Evolutionary conservation across 1,140 invertebrate genomes (phyloP), one percentile per base, ranked within the genome.

Genomic region (Pemphigus obesinymphae): DNA sequence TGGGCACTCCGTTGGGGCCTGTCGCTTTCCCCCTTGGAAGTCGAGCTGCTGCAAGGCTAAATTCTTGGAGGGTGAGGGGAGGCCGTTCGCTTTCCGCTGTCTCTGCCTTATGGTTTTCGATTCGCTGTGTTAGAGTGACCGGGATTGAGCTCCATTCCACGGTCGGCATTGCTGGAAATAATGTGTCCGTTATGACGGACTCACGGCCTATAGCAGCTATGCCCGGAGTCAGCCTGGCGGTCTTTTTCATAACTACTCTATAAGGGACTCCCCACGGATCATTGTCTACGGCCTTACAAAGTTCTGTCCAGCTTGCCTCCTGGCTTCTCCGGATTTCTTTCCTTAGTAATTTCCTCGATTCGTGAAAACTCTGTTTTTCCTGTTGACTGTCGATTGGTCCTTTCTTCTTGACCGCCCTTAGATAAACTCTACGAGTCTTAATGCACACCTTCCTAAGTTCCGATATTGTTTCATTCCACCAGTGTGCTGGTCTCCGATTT

Each of bases 191-290:
- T 6, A 66, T 37, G 0, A 8, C 31, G 0, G 2, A 3, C 10
- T 37, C 31, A 3, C 61, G 17, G 31, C 34, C 31, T 0, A 8
- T 20, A 15, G 7, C 17, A 1, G 31, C 8, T 29, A 17, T 10
- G 23, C 6, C 29, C 5, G 68, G 43, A 6, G 40, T 5, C 2
- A 29, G 53, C 3, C 7, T 26, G 10, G 2, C 15, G 4, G 29
- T 8, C 40, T n/a, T 23, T 17, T 72, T 72, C 11, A 31, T 72
- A 0, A 82, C 82, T 10, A 72, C 13, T 31, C 34, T n/a, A 20
- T 68, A 82, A 0, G 61, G 43, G 0, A 31, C 15, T 2, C 81
- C 82, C 82, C 82, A 82, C 17, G 68, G 63, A 37, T 82, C 82
- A 2, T 15, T 15, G n/a, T 82, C 82, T 0, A 82, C 43, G 26